Evolutionary conservation across 1,140 invertebrate species (phyloP).

Genomic region (Cotesia vestalis): DNA sequence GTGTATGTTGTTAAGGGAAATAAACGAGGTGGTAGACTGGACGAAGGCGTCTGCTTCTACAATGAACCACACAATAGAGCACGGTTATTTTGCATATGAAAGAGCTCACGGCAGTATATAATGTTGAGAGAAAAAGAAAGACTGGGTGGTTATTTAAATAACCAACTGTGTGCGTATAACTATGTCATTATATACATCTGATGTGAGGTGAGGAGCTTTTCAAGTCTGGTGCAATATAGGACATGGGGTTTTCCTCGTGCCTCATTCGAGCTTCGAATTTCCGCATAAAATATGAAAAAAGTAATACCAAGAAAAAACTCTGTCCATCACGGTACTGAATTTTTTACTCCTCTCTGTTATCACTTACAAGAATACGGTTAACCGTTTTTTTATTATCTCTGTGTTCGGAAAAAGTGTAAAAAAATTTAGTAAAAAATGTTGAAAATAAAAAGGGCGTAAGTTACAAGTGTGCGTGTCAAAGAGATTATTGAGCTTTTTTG

Average conservation of each 20-base stretch:
- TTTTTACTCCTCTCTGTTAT: conserved; percentile 2
- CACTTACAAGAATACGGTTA: conserved; percentile 26
- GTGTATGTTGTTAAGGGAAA: conserved; percentile 44
- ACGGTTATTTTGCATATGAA: conserved; percentile 63
- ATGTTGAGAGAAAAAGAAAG: too few species aligned
- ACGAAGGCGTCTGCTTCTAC: conserved; percentile 54
- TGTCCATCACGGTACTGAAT: background rate
- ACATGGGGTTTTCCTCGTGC: background rate
- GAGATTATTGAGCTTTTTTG: conserved; percentile 7
- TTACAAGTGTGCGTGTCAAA: background rate
- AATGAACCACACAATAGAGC: conserved; percentile 56
- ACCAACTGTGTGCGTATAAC: conserved; percentile 26
- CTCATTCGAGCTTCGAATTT: conserved; percentile 28
- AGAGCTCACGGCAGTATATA: conserved; percentile 33
- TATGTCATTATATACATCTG: conserved; percentile 30
- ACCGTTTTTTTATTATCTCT: conserved; percentile 16
- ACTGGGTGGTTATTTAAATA: conserved; percentile 42
- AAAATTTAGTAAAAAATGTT: background rate
- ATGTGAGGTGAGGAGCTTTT: conserved; percentile 33
- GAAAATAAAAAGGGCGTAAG: background rate
- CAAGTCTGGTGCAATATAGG: conserved; percentile 5
- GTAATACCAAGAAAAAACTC: background rate
- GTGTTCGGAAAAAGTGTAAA: too few species aligned
- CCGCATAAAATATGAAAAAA: background rate
- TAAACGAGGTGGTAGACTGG: conserved; percentile 60